Evolutionary conservation across 23 tunicate species (phyloP).

Genomic region (Diplosoma virens): DNA sequence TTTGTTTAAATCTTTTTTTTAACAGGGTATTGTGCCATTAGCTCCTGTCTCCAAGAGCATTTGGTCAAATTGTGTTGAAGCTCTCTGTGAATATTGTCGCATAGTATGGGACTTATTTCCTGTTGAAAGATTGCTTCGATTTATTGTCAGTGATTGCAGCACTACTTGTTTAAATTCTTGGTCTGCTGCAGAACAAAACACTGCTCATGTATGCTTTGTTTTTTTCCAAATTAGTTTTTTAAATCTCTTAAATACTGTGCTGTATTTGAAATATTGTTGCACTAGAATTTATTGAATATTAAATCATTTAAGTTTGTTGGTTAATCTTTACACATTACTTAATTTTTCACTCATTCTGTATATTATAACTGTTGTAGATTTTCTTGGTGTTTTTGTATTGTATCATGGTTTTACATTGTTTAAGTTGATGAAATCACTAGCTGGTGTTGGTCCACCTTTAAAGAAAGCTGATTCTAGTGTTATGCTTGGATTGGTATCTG

Average conservation of each 20-base stretch:
- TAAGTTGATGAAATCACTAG: constrained; percentile 60
- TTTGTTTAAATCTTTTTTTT: not conserved
- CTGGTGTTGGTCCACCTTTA: constrained; percentile 79
- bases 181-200: constrained; percentile 64
- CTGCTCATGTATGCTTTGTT: constrained; percentile 10
- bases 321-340: too few relatives aligned
- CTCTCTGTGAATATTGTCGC: constrained; percentile 88
- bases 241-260: too few relatives aligned
- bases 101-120: constrained; percentile 94
- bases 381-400: not conserved
- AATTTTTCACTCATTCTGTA: not conserved
- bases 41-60: constrained; percentile 70
- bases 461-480: constrained; percentile 48
- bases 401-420: not conserved
- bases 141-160: constrained; percentile 50
- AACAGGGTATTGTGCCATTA: constrained; percentile 64
- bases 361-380: not conserved
- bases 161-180: constrained; percentile 55
- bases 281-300: too few relatives aligned
- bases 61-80: constrained; percentile 83
- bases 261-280: too few relatives aligned
- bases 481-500: constrained; percentile 57
- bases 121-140: constrained; percentile 61
- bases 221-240: too few relatives aligned
- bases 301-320: too few relatives aligned